Base-by-base conservation (phyloP, 2,797 vertebrate genomes). In the Cyprinodon diabolis region DNA sequence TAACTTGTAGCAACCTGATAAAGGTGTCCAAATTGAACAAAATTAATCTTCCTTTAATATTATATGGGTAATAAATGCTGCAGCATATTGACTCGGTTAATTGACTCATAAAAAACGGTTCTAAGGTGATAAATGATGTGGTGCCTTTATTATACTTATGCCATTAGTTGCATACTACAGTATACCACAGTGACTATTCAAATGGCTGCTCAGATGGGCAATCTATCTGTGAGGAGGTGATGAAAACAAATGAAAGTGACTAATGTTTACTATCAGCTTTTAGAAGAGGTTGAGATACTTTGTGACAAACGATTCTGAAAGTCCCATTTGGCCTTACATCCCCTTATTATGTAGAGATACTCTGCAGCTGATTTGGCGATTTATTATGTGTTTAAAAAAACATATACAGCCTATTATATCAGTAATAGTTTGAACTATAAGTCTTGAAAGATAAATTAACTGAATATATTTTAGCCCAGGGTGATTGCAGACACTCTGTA, bases 81-180 rank as follows among this genome's bases (percentile, higher is more conserved):
- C 77, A 74, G 73, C 76, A 83, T 86, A 90, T 91, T 90, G 85
- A 83, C 84, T 78, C 3, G 69, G 84, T 82, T 89, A 91, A 92
- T 91, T 91, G 81, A 87, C 84, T 84, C 71, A 69, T 81, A 90
- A 87, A 87, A 85, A 66, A 85, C 74, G 66, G 78, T n/a, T 37
- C 68, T 49, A 14, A 54, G 69, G 82, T 87, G 90, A 91, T 87
- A 75, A 88, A 90, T 81, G 82, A 48, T 3, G 1, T 49, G 8
- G 68, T 35, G 73, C 73, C 66, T 74, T 72, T 35, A 17, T 76
- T 74, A 58, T 84, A 79, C 87, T 84, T 77, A 74, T 78, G 69
- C 76, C 78, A 89, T 89, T 90, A 87, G 69, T 25, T 55, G 45
- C 74, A 67, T 48, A 82, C 69, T 79, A n/a, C n/a, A n/a, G n/a